Evolutionary conservation across 2,113 vertebrate genomes (phyloP).

Genomic region (Mastomys natalensis): DNA sequence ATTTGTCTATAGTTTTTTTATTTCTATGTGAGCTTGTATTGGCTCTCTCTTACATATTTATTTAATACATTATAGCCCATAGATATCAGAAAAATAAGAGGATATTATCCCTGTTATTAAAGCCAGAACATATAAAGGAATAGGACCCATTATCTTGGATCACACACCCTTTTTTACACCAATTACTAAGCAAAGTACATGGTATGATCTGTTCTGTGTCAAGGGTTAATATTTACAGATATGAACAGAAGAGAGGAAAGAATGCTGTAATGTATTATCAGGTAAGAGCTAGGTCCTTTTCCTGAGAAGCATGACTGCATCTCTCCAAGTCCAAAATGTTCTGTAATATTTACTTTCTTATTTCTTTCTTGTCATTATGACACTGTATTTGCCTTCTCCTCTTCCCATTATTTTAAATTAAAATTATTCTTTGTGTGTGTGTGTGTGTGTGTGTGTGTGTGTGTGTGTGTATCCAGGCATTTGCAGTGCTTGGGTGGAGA

Average conservation of each 20-base stretch:
- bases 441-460: no score
- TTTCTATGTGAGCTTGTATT: background rate
- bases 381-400: background rate
- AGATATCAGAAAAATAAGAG: background rate
- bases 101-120: background rate
- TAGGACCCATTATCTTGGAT: background rate
- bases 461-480: fast-evolving
- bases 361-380: background rate
- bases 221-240: background rate
- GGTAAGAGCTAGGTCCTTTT: fast-evolving
- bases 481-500: fast-evolving
- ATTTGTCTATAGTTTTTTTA: background rate
- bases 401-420: background rate
- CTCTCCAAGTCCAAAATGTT: background rate
- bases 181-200: background rate
- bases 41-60: background rate
- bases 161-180: background rate
- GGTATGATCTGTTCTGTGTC: background rate
- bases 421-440: background rate
- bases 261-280: background rate
- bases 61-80: background rate
- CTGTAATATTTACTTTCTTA: background rate
- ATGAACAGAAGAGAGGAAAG: background rate
- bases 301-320: background rate
- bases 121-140: background rate